Evolutionary conservation across 1,140 invertebrate genomes (phyloP), one percentile per base, ranked within the genome.

Genomic region (Tetraneura akinire): DNA sequence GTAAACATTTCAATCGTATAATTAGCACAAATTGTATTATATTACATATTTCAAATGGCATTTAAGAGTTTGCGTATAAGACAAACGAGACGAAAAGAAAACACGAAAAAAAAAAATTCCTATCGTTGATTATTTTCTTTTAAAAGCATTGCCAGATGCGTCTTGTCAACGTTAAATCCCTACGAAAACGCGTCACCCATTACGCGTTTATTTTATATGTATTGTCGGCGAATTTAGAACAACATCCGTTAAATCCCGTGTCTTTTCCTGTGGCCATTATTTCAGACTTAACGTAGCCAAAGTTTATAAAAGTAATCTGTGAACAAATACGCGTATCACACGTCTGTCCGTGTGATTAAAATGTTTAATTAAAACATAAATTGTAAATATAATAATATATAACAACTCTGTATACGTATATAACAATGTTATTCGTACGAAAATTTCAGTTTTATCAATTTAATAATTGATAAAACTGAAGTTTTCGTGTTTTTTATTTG

Each of bases 131-230:
- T 76, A 76, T 76, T 76, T 76, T 76, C 53, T 76, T 76, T 57
- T 76, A 57, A 42, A 29, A 57, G n/a, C 32, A 37, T 57, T 18
- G 71, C 71, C 71, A 76, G 71, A 76, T 76, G 71, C n/a, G 53
- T 55, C 49, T 23, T 76, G 71, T 76, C 53, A 76, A 76, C 51
- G 29, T n/a, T 57, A 76, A 76, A 57, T 76, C 71, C 71, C 32
- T 26, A 21, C 71, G 51, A 55, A 51, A 26, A 76, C 51, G 42
- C 71, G 71, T 57, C 71, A 11, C 29, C 53, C 32, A 57, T 57
- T 76, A 76, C 71, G 51, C 71, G 51, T 57, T 32, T 76, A 76
- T 76, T 76, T 76, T 57, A 57, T n/a, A 57, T n/a, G 71, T 32
- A 32, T 26, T 76, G 71, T 76, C 71, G 37, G 49, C 53, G 51